Evolutionary conservation across 2,113 vertebrate genomes (phyloP).

Genomic region (Oreochromis aureus): DNA sequence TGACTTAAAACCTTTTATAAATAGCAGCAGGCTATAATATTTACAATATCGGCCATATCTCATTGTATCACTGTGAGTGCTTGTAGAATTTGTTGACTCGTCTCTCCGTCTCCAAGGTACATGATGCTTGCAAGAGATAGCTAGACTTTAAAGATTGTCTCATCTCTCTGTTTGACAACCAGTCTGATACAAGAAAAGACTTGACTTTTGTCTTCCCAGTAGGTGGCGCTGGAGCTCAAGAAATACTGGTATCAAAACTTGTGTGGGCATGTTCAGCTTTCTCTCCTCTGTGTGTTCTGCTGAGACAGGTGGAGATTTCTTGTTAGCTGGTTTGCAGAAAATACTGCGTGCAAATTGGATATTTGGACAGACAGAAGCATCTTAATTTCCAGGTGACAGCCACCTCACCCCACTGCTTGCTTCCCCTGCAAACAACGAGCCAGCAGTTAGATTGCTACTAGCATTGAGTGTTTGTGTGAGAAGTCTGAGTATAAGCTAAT

Average conservation of each 20-base stretch:
- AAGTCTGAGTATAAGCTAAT: background rate
- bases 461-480: background rate
- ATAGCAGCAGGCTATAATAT: background rate
- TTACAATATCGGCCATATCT: background rate
- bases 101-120: background rate
- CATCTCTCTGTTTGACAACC: background rate
- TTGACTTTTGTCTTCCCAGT: background rate
- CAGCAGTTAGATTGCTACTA: background rate
- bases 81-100: background rate
- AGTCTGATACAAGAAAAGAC: background rate
- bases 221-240: conserved; percentile 27
- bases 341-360: background rate
- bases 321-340: background rate
- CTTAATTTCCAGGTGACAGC: background rate
- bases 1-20: background rate
- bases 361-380: background rate
- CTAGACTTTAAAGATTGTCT: background rate
- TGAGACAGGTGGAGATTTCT: background rate
- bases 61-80: background rate
- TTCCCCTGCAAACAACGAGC: background rate
- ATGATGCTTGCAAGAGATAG: background rate
- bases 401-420: rapidly evolving
- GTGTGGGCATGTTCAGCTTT: background rate
- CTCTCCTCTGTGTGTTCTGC: background rate
- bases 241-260: background rate